phyloP scores from a whole-genome alignment of 2,113 vertebrate species.

The Amblyopsis rosae region DNA sequence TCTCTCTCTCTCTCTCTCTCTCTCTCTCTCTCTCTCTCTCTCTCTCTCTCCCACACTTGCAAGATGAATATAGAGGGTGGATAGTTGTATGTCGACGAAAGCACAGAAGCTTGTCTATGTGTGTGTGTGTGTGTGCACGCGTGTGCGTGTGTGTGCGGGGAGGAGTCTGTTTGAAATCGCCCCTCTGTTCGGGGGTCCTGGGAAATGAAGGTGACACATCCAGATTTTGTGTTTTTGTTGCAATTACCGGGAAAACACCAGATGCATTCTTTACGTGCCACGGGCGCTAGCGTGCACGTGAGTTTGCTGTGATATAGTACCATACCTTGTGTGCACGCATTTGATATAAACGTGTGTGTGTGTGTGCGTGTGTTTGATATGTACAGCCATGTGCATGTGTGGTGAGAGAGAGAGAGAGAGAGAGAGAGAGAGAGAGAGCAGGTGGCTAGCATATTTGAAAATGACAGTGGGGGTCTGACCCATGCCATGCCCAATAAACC shows the following conservation, averaged over 20 bases:
- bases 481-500: constrained; percentile 77
- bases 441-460: constrained; percentile 80
- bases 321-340: too few species aligned
- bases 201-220: constrained; percentile 74
- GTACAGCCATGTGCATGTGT: constrained; percentile 6
- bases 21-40: background rate
- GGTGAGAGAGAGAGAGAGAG: constrained; percentile 19
- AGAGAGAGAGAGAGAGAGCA: constrained; percentile 61
- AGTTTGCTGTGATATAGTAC: constrained; percentile 23
- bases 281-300: constrained; percentile 45
- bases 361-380: constrained; percentile 3
- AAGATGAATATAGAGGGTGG: constrained; percentile 14
- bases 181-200: constrained; percentile 57
- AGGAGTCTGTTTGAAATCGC: constrained; percentile 74
- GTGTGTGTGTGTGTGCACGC: constrained; percentile 23
- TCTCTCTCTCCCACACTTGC: constrained; percentile 16
- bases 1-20: constrained; percentile 6
- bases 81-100: constrained; percentile 4
- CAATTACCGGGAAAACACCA: constrained; percentile 77
- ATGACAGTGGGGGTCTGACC: constrained; percentile 76
- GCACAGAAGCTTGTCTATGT: constrained; percentile 11
- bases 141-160: background rate
- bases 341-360: background rate
- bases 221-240: constrained; percentile 78
- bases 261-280: constrained; percentile 74